These are phyloP conservation scores for Ophraella communa DNA, from an alignment of 2,888 invertebrate genomes.

Conservation along the genomic window DNA sequence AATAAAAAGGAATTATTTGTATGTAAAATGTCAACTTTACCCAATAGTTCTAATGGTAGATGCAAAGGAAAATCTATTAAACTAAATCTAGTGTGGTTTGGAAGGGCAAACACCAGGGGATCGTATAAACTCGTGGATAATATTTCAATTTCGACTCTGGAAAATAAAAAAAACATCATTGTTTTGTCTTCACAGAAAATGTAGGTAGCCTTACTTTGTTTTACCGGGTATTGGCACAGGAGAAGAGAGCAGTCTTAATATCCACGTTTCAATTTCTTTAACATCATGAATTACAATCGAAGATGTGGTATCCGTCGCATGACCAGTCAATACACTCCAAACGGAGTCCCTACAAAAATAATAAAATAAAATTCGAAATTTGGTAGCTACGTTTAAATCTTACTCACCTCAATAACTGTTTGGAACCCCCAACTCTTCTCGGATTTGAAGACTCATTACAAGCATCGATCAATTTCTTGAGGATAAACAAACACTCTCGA, in stretches of 20 bases:
- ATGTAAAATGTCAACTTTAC: no score
- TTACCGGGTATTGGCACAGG: conserved; percentile 98
- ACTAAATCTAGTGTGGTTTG: conserved; percentile 96
- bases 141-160: conserved; percentile 69
- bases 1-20: no score
- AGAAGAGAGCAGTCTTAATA: conserved; percentile 90
- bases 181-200: neutral
- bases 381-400: neutral
- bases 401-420: conserved; percentile 79
- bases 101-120: conserved; percentile 89
- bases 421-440: conserved; percentile 86
- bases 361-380: neutral
- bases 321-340: conserved; percentile 93
- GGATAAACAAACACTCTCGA: conserved; percentile 94
- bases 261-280: conserved; percentile 98
- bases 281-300: conserved; percentile 95
- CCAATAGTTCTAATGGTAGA: conserved; percentile 94
- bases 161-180: conserved; percentile 35
- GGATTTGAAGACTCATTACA: conserved; percentile 95
- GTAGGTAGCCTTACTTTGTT: conserved; percentile 69
- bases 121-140: conserved; percentile 85
- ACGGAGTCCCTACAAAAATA: conserved; percentile 81
- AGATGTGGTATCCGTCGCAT: conserved; percentile 79
- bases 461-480: conserved; percentile 95
- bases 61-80: conserved; percentile 98